Evolutionary conservation across 1,140 invertebrate genomes (phyloP).

Genomic region (Lanistes nyassanus): DNA sequence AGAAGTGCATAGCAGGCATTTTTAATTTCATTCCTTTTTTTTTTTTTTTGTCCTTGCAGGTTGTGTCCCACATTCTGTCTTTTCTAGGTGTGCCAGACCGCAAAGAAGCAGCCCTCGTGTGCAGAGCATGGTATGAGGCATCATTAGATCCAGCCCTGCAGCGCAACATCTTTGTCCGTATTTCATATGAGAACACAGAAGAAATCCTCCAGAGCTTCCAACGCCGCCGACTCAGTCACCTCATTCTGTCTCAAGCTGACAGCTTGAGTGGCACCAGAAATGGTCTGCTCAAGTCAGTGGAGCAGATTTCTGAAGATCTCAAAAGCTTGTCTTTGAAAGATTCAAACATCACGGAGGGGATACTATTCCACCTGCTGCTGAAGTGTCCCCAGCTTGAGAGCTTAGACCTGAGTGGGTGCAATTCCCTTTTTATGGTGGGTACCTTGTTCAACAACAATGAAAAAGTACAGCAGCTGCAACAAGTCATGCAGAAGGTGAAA

Average conservation of each 20-base stretch:
- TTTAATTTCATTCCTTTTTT: too few relatives aligned
- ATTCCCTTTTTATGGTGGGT: slow-evolving; percentile 79
- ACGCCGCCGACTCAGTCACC: slow-evolving; percentile 43
- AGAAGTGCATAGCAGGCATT: too few relatives aligned
- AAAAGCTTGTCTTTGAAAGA: slow-evolving; percentile 54
- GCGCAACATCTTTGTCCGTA: slow-evolving; percentile 53
- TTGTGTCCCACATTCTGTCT: slow-evolving; percentile 58
- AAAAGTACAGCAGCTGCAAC: slow-evolving; percentile 68
- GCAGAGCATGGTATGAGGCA: slow-evolving; percentile 59
- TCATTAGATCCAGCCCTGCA: slow-evolving; percentile 59
- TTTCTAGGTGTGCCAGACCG: slow-evolving; percentile 61
- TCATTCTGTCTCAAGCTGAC: slow-evolving; percentile 55
- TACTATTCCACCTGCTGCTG: slow-evolving; percentile 52
- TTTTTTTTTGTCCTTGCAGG: slow-evolving; percentile 47
- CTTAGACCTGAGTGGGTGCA: slow-evolving; percentile 74
- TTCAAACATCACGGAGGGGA: slow-evolving; percentile 53
- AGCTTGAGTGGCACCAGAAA: slow-evolving; percentile 43
- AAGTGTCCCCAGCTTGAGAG: slow-evolving; percentile 68
- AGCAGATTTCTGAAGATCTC: slow-evolving; percentile 48
- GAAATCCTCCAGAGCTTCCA: slow-evolving; percentile 31
- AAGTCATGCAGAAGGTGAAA: slow-evolving; percentile 71
- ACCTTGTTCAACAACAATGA: slow-evolving; percentile 72
- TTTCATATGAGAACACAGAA: slow-evolving; percentile 32
- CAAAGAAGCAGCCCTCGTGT: slow-evolving; percentile 60
- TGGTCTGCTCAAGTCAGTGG: slow-evolving; percentile 45